Evolutionary conservation across 2,888 invertebrate genomes (phyloP), one percentile per base, ranked within the genome.

Genomic region (Gibbula magus): DNA sequence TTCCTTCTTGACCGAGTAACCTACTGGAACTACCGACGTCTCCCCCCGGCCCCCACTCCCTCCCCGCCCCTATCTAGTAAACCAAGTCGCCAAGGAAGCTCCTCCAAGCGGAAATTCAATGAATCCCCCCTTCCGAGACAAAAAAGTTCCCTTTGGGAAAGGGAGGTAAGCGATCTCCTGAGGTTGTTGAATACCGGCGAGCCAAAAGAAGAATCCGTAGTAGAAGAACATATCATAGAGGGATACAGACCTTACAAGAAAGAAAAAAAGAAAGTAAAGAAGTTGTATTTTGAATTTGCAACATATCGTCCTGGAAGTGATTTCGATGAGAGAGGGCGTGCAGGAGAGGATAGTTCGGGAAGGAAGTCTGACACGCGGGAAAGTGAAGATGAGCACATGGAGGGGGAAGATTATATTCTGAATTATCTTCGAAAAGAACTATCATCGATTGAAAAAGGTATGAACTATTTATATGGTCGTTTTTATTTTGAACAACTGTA

Each of bases 1-100:
- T 97, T 96, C 92, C 93, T 97, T 56, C 96, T 96, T 89, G 96
- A 95, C 66, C 94, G 97, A 66, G 96, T 97, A 90, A 96, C 97
- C 89, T 97, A 97, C 92, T 97, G 97, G 97, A 94, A 96, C 35
- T 97, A 97, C 87, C 86, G 88, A 8, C 87, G 86, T 16, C 81
- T 88, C 10, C 87, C 87, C 7, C 87, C 88, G 16, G 87, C 87
- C 10, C 86, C 85, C 8, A 86, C 88, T 0, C 76, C 78, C 7
- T 61, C 61, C 29, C 61, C 61, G 13, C 61, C 61, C 2, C 61
- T 61, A 16, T 61, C 61, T 16, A 25, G 61, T 18, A 61, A 61
- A 61, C 25, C 16, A 25, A 61, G 61, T 61, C 61, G 61, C 2
- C 61, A 61, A 29, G 61, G 61, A 13, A 61, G 61, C 18, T 29